phyloP scores from a whole-genome alignment of 2,888 invertebrate genomes.

The Gandaritis pyraliata region DNA sequence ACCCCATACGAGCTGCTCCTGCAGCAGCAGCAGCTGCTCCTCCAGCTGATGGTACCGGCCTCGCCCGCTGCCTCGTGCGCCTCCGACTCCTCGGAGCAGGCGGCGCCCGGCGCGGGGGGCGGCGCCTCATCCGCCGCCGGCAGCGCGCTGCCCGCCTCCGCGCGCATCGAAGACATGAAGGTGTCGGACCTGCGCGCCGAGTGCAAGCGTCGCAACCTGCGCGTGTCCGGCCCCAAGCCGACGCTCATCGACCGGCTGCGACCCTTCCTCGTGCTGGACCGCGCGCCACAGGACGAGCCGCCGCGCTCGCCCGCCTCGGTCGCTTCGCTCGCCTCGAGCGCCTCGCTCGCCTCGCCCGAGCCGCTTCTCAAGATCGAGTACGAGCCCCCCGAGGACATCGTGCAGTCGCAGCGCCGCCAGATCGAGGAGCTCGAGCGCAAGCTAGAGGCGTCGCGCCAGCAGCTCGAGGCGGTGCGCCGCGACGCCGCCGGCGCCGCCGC shows the following conservation, averaged over 20 bases:
- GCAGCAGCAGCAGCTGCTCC: slow-evolving; percentile 96
- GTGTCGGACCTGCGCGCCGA: slow-evolving; percentile 97
- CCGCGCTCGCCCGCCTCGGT: slow-evolving; percentile 75
- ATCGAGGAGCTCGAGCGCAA: slow-evolving; percentile 95
- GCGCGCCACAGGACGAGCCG: slow-evolving; percentile 65
- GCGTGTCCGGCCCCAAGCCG: slow-evolving; percentile 98
- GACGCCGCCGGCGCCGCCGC: slow-evolving; percentile 81
- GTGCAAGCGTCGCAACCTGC: slow-evolving; percentile 95
- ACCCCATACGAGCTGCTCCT: slow-evolving; percentile 95
- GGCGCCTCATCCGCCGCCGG: slow-evolving; percentile 76
- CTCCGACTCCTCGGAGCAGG: slow-evolving; percentile 67
- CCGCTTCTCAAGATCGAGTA: slow-evolving; percentile 63
- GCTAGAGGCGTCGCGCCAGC: slow-evolving; percentile 90
- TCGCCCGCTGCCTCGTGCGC: slow-evolving; percentile 79
- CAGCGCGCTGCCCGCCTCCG: slow-evolving; percentile 68
- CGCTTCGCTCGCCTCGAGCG: slow-evolving; percentile 58
- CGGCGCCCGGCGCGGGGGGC: slow-evolving; percentile 8
- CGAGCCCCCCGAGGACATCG: slow-evolving; percentile 87
- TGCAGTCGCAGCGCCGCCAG: slow-evolving; percentile 91
- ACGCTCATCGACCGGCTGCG: slow-evolving; percentile 96
- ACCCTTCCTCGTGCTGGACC: slow-evolving; percentile 85
- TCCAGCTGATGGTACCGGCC: slow-evolving; percentile 92
- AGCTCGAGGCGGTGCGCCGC: slow-evolving; percentile 88
- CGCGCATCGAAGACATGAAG: slow-evolving; percentile 97
- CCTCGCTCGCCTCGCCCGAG: slow-evolving; percentile 55